These are phyloP conservation scores for Atherinomorus stipes DNA, from an alignment of 2,113 vertebrate genomes.

Conservation along the genomic window DNA sequence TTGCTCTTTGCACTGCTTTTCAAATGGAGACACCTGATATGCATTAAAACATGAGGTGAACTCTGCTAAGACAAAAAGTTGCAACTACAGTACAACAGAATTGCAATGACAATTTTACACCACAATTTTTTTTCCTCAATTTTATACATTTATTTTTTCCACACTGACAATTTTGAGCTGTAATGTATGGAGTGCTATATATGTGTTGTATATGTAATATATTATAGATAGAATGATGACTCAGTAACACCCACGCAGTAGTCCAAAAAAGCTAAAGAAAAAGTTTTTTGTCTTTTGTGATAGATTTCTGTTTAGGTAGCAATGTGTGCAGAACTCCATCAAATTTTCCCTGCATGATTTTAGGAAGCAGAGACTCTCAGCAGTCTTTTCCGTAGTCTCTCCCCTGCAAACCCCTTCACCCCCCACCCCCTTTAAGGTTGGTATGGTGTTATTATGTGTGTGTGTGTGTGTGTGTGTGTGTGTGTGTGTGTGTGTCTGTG, in stretches of 20 bases:
- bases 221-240: slow-evolving; percentile 48
- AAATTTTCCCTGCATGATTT: slow-evolving; percentile 60
- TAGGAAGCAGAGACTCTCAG: slow-evolving; percentile 87
- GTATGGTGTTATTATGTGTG: slow-evolving; percentile 67
- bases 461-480: slow-evolving; percentile 22
- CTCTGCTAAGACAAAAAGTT: slow-evolving; percentile 9
- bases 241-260: slow-evolving; percentile 54
- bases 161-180: slow-evolving; percentile 30
- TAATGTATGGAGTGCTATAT: slow-evolving; percentile 21
- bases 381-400: slow-evolving; percentile 87
- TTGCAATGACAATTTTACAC: neutral
- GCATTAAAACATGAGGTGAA: slow-evolving; percentile 8
- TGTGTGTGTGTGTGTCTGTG: slow-evolving; percentile 24
- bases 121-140: no score
- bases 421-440: slow-evolving; percentile 96
- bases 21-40: neutral
- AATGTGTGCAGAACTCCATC: slow-evolving; percentile 32
- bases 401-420: slow-evolving; percentile 92
- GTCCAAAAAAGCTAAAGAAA: slow-evolving; percentile 24
- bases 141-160: slow-evolving; percentile 18
- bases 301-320: slow-evolving; percentile 12
- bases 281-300: neutral
- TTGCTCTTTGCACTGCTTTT: slow-evolving; percentile 3
- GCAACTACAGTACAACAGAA: neutral
- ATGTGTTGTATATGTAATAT: slow-evolving; percentile 17